Evolutionary conservation across 35 echinoderm and acorn worm genomes (phyloP).

Genomic region (Apostichopus californicus): DNA sequence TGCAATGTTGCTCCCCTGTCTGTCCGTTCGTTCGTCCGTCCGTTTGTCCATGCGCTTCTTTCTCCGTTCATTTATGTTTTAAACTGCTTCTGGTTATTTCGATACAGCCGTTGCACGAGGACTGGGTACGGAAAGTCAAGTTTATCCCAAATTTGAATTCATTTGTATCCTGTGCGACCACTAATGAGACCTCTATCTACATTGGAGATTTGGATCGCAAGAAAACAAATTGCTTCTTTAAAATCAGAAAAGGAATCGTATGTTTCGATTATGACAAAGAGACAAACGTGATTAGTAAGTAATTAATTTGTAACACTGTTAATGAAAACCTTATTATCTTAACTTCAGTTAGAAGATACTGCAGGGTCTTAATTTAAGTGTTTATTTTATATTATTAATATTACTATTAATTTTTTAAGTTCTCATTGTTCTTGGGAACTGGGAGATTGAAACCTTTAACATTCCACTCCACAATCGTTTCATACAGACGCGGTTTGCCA

Average conservation of each 20-base stretch:
- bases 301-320: not conserved
- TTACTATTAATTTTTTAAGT: too few relatives aligned
- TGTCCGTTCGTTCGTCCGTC: not conserved
- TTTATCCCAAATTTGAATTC: slow-evolving; percentile 89
- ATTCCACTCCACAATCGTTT: too few relatives aligned
- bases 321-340: too few relatives aligned
- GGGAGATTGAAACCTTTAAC: too few relatives aligned
- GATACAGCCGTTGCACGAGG: slow-evolving; percentile 76
- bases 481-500: too few relatives aligned
- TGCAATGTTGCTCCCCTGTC: not conserved
- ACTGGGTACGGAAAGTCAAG: slow-evolving; percentile 96
- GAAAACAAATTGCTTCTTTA: slow-evolving; percentile 89
- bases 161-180: slow-evolving; percentile 93
- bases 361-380: too few relatives aligned
- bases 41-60: not conserved
- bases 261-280: slow-evolving; percentile 98
- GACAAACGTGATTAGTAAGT: slow-evolving; percentile 86
- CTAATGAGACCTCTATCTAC: slow-evolving; percentile 86
- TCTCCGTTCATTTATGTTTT: too few relatives aligned
- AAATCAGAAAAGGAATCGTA: slow-evolving; percentile 90
- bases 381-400: too few relatives aligned
- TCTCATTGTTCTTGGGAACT: too few relatives aligned
- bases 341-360: too few relatives aligned
- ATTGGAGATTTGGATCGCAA: slow-evolving; percentile 90
- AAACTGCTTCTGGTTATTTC: not conserved